Evolutionary conservation across 2,797 vertebrate genomes (phyloP), one percentile per base, ranked within the genome.

Genomic region (Micromesistius poutassou): DNA sequence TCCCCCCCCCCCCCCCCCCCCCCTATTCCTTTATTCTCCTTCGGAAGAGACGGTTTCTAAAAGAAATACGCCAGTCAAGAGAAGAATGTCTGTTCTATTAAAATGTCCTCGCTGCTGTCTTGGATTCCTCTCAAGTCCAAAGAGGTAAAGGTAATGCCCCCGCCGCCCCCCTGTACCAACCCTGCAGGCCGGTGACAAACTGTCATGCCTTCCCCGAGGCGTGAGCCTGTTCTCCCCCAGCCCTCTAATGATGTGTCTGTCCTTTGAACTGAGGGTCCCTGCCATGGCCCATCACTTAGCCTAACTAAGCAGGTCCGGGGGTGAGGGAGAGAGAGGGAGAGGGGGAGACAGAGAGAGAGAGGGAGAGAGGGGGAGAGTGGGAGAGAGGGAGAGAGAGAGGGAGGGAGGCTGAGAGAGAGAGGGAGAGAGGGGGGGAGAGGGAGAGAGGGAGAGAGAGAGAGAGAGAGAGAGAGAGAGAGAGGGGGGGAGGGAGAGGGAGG

Each of bases 231-330:
- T 62, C 50, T 62, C 50, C 50, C 50, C 8, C 50, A n/a, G 50
- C 50, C 50, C 50, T n/a, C 50, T 62, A 62, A 62, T 62, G 50
- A 62, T 62, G 50, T 62, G 50, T 62, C 50, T 62, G 50, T 62
- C 50, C 50, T 62, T 62, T 62, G 50, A 62, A 62, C 50, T 22
- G 5, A 3, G 19, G 50, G 50, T 62, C 50, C 50, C 6, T 62
- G 22, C 50, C 50, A 13, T 62, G 50, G 50, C 19, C 50, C 50
- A 62, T 62, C 42, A 46, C 42, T 46, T 46, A 46, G 42, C 42
- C 14, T 46, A 46, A 46, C 42, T 46, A 46, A 46, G 42, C 13
- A 46, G 42, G 42, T 33, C 33, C 5, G 35, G 8, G 40, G 13
- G 40, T 10, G 40, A 42, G 40, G 13, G 40, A 42, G 40, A 42